Base-by-base conservation (phyloP, 2,888 invertebrate genomes). In the Tuberolachnus salignus region DNA sequence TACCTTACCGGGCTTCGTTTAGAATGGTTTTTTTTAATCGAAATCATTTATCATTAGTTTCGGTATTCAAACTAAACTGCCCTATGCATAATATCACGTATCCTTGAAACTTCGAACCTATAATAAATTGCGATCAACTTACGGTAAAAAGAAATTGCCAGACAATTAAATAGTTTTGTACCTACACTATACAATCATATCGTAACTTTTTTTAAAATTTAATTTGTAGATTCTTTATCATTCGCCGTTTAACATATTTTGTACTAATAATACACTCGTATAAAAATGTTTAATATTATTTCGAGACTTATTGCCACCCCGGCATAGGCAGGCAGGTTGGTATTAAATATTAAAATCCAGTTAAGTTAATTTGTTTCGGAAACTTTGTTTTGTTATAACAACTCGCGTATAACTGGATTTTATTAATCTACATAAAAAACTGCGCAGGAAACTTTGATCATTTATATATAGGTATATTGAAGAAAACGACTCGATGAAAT, bases 371-470 rank as follows among this genome's bases (percentile, higher is more conserved):
- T 73, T 73, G 34, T 63, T 73, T 63, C 26, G 14, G 42, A 53
- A 73, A 73, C 73, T 73, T 73, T 73, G 53, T 63, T 73, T 53
- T 63, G 42, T 34, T 4, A 34, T 34, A 34, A 34, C 6, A 34
- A 34, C 34, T 34, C 34, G 34, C 53, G 14, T 51, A 53, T 64
- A 73, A 63, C 23, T 63, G 21, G 42, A 73, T 73, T 73, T 63
- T 73, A 73, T 63, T 63, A 51, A 73, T 73, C n/a, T 63, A 63
- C 63, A 73, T 73, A 73, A 73, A n/a, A 73, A 73, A 63, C 63
- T 63, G 13, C 6, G 6, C 34, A 34, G 34, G 10, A 51, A 73
- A 73, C 53, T 73, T 73, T 63, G 63, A 63, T 73, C 73, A 51
- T 73, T 73, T 73, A 63, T 42, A 34, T 34, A 34, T 6, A 34